Base-by-base conservation (phyloP, 2,797 vertebrate genomes). In the Acanthornis magna region DNA sequence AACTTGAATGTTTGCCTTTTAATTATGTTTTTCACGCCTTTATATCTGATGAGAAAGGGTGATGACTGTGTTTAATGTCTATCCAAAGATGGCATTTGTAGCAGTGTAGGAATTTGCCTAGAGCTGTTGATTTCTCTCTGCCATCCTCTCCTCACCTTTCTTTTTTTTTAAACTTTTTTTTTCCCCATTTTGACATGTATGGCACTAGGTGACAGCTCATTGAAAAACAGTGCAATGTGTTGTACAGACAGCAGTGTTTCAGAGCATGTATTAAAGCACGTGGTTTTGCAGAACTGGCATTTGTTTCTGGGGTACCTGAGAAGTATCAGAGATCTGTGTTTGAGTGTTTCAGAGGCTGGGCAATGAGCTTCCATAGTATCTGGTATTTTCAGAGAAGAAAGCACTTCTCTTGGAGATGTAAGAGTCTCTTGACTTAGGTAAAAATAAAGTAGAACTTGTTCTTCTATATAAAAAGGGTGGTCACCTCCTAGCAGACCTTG, bases 71-170 rank as follows among this genome's bases (percentile, higher is more conserved):
- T 88, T 81, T 92, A 62, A 85, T 70, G 36, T 16, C 11, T 73
- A 1, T 70, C 29, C 29, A 63, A 43, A 43, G 2, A 0, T 80
- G 70, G 2, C 38, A 27, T 54, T 85, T 80, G n/a, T 77, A 61
- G n/a, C 47, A 68, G 26, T 29, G 30, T 74, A n/a, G 12, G 40
- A 75, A 16, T 87, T 92, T 81, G n/a, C 55, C 51, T 78, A 19
- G 7, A 70, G 50, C 43, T 54, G 5, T 68, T 65, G 43, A 77
- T 63, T 71, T 84, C 6, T 50, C 8, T 54, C 1, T 51, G 36
- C 47, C 22, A 67, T 54, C 34, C 10, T n/a, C 4, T 13, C 8
- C 1, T 13, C 2, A 5, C 2, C 9, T 7, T 18, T 7, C 2
- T 10, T 14, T 45, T 45, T 45, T 45, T 7, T 8, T 29, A n/a